Evolutionary conservation across 2,888 invertebrate species (phyloP).

Genomic region (Girardia tigrina): DNA sequence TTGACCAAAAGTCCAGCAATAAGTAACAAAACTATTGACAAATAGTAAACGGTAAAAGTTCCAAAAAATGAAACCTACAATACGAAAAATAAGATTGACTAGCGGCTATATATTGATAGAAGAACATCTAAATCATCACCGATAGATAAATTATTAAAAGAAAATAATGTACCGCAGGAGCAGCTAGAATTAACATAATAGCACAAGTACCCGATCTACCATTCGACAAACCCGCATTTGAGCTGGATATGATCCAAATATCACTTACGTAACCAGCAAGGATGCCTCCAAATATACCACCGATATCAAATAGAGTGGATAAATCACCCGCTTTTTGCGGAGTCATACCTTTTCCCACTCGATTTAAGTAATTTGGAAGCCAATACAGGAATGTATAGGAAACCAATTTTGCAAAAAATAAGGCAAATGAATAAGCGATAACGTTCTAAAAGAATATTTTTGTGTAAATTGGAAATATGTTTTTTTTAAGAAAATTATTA

Average conservation of each 20-base stretch:
- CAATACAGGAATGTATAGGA: constrained; percentile 92
- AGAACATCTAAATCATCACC: neutral
- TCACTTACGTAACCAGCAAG: constrained; percentile 73
- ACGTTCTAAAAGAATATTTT: constrained; percentile 59
- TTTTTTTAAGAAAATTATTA: too few species aligned
- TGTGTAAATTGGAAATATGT: too few species aligned
- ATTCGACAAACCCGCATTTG: too few species aligned
- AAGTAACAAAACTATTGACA: constrained; percentile 56
- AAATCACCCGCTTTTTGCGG: constrained; percentile 47
- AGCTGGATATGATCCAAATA: constrained; percentile 66
- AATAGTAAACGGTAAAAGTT: neutral
- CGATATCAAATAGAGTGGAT: constrained; percentile 56
- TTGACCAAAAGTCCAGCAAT: constrained; percentile 71
- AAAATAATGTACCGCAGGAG: neutral
- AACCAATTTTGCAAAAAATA: constrained; percentile 88
- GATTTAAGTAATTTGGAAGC: constrained; percentile 70
- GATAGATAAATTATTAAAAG: too few species aligned
- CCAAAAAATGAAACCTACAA: neutral
- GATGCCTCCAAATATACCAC: constrained; percentile 76
- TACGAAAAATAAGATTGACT: too few species aligned
- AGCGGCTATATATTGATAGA: neutral
- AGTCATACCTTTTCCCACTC: constrained; percentile 40
- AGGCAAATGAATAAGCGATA: constrained; percentile 72
- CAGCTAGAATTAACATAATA: neutral
- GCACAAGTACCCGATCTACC: neutral